A percentile compares a stretch with the other conserved stretches of the same genome.
Evolutionary conservation across 1,140 invertebrate genomes (phyloP).

Genomic region (Tetraneura akinire): DNA sequence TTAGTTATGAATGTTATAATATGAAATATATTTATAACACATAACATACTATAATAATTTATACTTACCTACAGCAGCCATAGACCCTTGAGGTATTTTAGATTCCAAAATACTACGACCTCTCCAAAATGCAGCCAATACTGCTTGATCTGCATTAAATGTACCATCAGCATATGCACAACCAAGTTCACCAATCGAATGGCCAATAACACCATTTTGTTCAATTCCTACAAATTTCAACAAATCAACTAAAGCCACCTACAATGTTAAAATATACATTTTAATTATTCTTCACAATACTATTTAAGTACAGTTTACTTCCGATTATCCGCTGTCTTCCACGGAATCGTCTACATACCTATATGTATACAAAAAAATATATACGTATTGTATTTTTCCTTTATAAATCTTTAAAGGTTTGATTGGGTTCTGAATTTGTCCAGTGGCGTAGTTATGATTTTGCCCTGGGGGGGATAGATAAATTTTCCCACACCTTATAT

Average conservation of each 20-base stretch:
- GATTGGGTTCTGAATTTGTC: too few species aligned
- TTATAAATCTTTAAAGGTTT: too few species aligned
- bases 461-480: too few species aligned
- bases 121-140: slow-evolving; percentile 89
- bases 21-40: neutral
- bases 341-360: too few species aligned
- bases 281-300: neutral
- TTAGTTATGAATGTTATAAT: neutral
- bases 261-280: neutral
- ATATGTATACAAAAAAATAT: too few species aligned
- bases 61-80: slow-evolving; percentile 62
- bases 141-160: slow-evolving; percentile 88
- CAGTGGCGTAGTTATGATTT: too few species aligned
- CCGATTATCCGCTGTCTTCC: too few species aligned
- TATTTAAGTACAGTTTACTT: too few species aligned
- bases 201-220: slow-evolving; percentile 92
- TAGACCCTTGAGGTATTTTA: slow-evolving; percentile 65
- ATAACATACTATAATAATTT: too few species aligned
- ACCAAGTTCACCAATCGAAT: slow-evolving; percentile 92
- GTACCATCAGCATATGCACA: slow-evolving; percentile 97
- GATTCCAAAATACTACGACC: slow-evolving; percentile 83
- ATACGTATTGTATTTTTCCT: too few species aligned
- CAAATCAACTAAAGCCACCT: slow-evolving; percentile 86
- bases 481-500: too few species aligned
- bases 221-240: slow-evolving; percentile 75